Base-by-base conservation (phyloP, 2,888 invertebrate species). In the Trissolcus japonicus region DNA sequence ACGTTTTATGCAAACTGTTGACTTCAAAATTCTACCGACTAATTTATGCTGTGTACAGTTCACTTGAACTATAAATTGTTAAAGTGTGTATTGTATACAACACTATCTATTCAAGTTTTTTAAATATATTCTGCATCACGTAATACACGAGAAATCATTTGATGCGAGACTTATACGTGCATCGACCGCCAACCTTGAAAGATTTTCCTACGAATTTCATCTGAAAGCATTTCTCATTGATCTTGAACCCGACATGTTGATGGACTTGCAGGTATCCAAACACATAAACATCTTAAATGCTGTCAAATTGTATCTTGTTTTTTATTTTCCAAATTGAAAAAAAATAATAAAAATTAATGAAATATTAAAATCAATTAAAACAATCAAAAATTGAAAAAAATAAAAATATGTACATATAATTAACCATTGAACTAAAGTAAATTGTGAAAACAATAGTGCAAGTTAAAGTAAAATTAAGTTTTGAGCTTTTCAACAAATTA, bases 121-220 rank as follows among this genome's bases (percentile, higher is more conserved):
- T 48, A 59, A 74, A 62, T 74, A 57, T 71, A 78, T 79, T 74
- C 79, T 50, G 16, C 17, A 74, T 56, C 78, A 79, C 77, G 76
- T 59, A 40, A 51, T 56, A 66, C 78, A 75, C 74, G 80, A 73
- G 71, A 73, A 76, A 48, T 53, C 81, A 82, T 82, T 66, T 50
- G 73, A 76, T 69, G 41, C 57, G 46, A 41, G 66, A 80, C 80
- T 82, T 80, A 80, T 41, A 51, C 67, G 63, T 63, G 61, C 54
- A 62, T 59, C 48, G 48, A 56, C 62, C 50, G 40, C 46, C 55
- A 48, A 16, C 62, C 61, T 68, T 75, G 56, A 63, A 25, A 62
- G 29, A 35, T 68, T 76, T 62, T 73, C 62, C 21, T 41, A 41
- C 35, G 62, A 61, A 55, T 61, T 50, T 56, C 21, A 40, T 50